phyloP scores from a whole-genome alignment of 1,140 invertebrate genomes.

The Branchinecta lynchi region DNA sequence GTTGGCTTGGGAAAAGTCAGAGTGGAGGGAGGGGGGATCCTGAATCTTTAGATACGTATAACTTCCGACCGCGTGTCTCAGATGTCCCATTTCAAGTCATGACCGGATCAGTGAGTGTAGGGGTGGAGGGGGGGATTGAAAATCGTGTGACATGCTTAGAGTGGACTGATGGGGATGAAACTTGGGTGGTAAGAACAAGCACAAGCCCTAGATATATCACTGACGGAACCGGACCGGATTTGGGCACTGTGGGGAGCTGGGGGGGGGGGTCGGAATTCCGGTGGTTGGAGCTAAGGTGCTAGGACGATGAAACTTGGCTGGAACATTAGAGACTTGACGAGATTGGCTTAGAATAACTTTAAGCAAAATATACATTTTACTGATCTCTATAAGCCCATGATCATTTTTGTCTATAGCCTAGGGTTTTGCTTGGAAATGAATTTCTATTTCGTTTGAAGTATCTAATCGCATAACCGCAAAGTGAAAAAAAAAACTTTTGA shows the following conservation, averaged over 20 bases:
- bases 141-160: neutral
- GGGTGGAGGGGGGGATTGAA: neutral
- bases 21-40: neutral
- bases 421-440: no score
- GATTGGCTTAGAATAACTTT: no score
- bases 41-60: neutral
- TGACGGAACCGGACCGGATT: constrained; percentile 1
- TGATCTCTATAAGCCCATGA: no score
- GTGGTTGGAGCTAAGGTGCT: neutral
- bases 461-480: no score
- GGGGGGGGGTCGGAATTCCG: neutral
- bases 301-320: neutral
- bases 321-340: neutral
- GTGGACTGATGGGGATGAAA: neutral
- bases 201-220: neutral
- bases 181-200: constrained; percentile 1
- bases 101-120: neutral
- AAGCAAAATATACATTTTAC: no score
- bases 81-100: neutral
- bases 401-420: no score
- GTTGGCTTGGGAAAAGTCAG: neutral
- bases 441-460: no score
- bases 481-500: no score
- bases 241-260: neutral
- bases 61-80: neutral